Evolutionary conservation across 2,113 vertebrate species (phyloP), one percentile per base, ranked within the genome.

Genomic region (Sebastes fasciatus): DNA sequence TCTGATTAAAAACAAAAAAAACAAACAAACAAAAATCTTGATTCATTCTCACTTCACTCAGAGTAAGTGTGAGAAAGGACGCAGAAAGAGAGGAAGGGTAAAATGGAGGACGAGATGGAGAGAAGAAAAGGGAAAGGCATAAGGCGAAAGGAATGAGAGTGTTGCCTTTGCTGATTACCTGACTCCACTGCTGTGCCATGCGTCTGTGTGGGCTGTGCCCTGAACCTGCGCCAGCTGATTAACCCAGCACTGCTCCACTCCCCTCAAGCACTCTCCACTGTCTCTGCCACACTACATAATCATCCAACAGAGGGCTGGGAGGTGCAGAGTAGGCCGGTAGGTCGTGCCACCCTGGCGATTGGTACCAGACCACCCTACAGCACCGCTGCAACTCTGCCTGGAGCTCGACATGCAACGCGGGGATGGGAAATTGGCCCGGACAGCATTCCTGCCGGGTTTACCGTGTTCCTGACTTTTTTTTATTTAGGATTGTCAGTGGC

Each of bases 181-280:
- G 94, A 95, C 96, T 96, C 92, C 88, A 94, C 94, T 95, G 94
- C 96, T 96, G 96, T 96, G 94, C 91, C 93, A 89, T 97, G 95
- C 93, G 96, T 96, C 97, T 97, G 96, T 96, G 96, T 96, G 95
- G 96, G 96, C 94, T 96, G 95, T 95, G 94, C 95, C 95, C 95
- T 96, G 97, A 97, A 93, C 95, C 95, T 80, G 90, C 91, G 97
- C 96, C 97, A 97, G 95, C 94, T 96, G 96, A 97, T 96, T 96
- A 96, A 92, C 96, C 95, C 95, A 93, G 89, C 95, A 92, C 92
- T 91, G 88, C 94, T 96, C 95, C 92, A 90, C 93, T 96, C 94
- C 92, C 94, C 94, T 94, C 95, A 94, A 96, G 95, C 94, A 95
- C 93, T 80, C 86, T 94, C 87, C 82, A 88, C 89, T 89, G 85